Conservation (phyloP, 1,140 invertebrate species). For the Telenomus remus region DNA sequence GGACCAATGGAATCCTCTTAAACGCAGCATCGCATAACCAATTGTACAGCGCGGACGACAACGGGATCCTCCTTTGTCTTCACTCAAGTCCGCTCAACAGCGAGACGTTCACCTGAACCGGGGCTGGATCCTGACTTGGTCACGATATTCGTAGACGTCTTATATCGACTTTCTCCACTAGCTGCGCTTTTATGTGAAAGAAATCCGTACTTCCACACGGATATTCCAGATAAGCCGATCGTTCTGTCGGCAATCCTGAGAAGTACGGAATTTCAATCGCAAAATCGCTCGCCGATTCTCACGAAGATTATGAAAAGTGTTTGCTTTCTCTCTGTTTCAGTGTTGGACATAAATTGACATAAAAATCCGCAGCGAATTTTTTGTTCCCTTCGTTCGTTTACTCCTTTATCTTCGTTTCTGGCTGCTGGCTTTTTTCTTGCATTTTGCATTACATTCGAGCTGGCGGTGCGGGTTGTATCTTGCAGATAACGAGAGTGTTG, state of each 20-base stretch:
- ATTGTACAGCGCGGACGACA: constrained; percentile 36
- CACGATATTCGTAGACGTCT: constrained; percentile 37
- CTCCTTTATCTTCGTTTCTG: constrained; percentile 1
- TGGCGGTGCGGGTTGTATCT: too few species aligned
- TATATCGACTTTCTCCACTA: constrained; percentile 48
- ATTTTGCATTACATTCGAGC: not conserved
- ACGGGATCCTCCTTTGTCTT: constrained; percentile 11
- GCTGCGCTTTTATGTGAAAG: constrained; percentile 50
- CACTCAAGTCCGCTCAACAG: not conserved
- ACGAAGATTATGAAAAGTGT: constrained; percentile 54
- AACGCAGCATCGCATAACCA: constrained; percentile 43
- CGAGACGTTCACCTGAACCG: constrained; percentile 46
- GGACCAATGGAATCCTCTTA: constrained; percentile 49
- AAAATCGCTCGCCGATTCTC: constrained; percentile 44
- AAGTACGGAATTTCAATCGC: constrained; percentile 56
- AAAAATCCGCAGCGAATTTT: constrained; percentile 16
- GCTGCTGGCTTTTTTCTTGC: not conserved
- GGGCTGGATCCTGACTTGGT: constrained; percentile 23
- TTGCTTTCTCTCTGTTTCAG: constrained; percentile 37
- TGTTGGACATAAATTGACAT: constrained; percentile 48
- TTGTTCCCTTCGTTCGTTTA: constrained; percentile 4
- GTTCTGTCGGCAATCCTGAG: constrained; percentile 52
- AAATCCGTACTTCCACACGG: constrained; percentile 50
- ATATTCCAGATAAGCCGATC: constrained; percentile 55
- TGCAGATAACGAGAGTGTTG: not conserved